These are phyloP conservation scores for Uropsilus gracilis DNA, from an alignment of 2,113 vertebrate species.

Conservation along the genomic window DNA sequence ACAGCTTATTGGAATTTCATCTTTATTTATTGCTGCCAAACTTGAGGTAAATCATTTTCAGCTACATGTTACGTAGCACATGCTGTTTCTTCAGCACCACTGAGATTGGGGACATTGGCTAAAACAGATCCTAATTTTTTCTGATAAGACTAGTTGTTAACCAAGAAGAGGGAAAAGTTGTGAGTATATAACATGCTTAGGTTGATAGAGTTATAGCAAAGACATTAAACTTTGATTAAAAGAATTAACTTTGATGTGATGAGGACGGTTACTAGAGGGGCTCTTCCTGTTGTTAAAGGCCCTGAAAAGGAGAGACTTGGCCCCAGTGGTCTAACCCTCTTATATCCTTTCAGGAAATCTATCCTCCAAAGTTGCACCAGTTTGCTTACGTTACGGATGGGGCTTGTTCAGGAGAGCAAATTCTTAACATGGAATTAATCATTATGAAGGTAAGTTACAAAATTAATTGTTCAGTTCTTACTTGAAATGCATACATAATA, in stretches of 20 bases:
- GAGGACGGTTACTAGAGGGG: neutral
- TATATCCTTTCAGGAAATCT: constrained; percentile 91
- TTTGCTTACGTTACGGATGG: constrained; percentile 98
- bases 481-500: neutral
- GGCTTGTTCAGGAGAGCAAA: constrained; percentile 96
- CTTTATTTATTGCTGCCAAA: constrained; percentile 97
- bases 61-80: neutral
- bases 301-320: too few relatives aligned
- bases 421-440: constrained; percentile 95
- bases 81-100: neutral
- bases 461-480: neutral
- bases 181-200: neutral
- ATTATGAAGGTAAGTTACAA: constrained; percentile 93
- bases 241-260: neutral
- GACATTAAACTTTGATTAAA: neutral
- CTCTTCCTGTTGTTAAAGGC: neutral
- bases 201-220: neutral
- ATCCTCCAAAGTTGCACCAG: constrained; percentile 96
- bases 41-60: constrained; percentile 88
- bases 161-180: neutral
- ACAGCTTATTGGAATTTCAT: constrained; percentile 96
- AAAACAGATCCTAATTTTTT: neutral
- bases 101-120: neutral
- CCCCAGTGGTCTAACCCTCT: neutral
- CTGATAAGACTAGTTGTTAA: neutral